Conservation (phyloP, 1,140 invertebrate species). For the Heliconius melpomene region DNA sequence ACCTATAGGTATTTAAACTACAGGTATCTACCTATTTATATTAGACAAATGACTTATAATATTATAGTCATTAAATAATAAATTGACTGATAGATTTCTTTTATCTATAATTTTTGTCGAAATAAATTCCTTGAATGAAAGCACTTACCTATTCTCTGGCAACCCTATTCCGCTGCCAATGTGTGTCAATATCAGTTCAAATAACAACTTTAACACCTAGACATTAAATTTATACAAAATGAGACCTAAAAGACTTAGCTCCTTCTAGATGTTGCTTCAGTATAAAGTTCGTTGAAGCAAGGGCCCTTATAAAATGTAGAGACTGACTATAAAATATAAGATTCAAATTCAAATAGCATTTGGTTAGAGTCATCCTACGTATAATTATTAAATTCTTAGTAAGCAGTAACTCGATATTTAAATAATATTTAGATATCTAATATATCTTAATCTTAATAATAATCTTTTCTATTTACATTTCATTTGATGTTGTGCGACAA, state of each 20-base stretch:
- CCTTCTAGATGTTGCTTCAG: not conserved
- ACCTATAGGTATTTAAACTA: too few species aligned
- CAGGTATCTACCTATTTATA: too few species aligned
- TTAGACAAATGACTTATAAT: too few species aligned
- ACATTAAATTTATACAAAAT: not conserved
- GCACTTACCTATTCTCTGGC: not conserved
- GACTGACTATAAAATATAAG: not conserved
- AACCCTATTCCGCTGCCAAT: not conserved
- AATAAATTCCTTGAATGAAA: not conserved
- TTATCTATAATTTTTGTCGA: not conserved
- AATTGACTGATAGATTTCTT: too few species aligned
- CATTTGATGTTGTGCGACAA: not conserved
- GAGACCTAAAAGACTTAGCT: not conserved
- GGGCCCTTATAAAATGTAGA: not conserved
- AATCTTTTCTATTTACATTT: not conserved
- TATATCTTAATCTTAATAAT: not conserved
- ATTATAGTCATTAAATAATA: too few species aligned
- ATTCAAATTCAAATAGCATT: not conserved
- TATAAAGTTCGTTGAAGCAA: not conserved
- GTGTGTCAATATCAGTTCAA: not conserved
- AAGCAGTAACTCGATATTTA: not conserved
- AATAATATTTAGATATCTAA: not conserved
- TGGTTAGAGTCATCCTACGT: not conserved
- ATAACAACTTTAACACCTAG: constrained; percentile 1
- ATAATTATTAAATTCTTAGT: not conserved